These are phyloP conservation scores for Neoascia interrupta DNA, from an alignment of 2,888 invertebrate species.

Conservation along the genomic window DNA sequence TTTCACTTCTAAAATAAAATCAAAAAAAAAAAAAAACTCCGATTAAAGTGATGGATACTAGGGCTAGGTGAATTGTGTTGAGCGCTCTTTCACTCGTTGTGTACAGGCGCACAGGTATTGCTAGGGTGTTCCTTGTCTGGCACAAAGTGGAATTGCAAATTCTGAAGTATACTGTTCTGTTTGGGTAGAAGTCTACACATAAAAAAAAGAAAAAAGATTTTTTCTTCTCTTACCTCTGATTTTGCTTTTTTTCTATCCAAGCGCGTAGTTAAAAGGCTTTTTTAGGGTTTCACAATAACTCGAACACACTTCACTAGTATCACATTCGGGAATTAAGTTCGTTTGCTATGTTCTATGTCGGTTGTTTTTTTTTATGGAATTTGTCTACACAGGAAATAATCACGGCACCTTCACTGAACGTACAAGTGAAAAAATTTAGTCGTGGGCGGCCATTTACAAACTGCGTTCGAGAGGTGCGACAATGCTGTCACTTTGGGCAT, in stretches of 20 bases:
- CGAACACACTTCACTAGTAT: slow-evolving; percentile 45
- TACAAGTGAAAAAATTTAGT: slow-evolving; percentile 58
- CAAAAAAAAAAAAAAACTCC: slow-evolving; percentile 15
- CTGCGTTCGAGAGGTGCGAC: slow-evolving; percentile 54
- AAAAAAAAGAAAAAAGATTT: slow-evolving; percentile 9
- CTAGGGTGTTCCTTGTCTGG: slow-evolving; percentile 22
- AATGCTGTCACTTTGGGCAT: slow-evolving; percentile 33
- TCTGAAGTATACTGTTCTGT: slow-evolving; percentile 40
- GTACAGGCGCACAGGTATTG: not conserved
- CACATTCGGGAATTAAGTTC: slow-evolving; percentile 18
- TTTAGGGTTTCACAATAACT: slow-evolving; percentile 1
- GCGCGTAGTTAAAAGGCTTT: slow-evolving; percentile 14
- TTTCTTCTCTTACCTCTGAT: slow-evolving; percentile 29
- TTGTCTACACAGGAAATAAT: slow-evolving; percentile 33
- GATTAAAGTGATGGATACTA: slow-evolving; percentile 22
- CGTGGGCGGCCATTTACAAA: slow-evolving; percentile 67
- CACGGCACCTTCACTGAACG: slow-evolving; percentile 43
- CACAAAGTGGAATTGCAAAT: slow-evolving; percentile 46
- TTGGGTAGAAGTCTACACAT: slow-evolving; percentile 12
- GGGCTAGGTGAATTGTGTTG: slow-evolving; percentile 4
- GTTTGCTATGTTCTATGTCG: not conserved
- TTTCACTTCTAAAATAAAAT: not conserved
- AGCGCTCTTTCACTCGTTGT: slow-evolving; percentile 18
- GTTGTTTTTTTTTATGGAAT: not conserved
- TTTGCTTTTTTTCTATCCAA: slow-evolving; percentile 13